Base-by-base conservation (phyloP, 2,797 vertebrate species). In the Xerus rutilus region DNA sequence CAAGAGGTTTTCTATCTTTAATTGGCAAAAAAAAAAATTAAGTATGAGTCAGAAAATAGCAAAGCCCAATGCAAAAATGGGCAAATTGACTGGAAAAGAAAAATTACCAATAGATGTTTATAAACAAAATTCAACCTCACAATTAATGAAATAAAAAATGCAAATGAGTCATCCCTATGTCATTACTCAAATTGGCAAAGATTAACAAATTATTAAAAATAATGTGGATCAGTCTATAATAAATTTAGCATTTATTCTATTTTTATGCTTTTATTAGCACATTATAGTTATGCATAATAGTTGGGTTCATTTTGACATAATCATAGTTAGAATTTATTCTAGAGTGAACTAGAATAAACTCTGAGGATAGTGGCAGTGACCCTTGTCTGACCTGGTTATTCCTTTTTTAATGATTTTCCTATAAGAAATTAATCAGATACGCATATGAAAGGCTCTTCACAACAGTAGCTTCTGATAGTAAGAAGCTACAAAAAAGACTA, bases 61-160 rank as follows among this genome's bases (percentile, higher is more conserved):
- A 84, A 87, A 81, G 86, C 52, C 59, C 49, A 74, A 3, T 59
- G 17, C 10, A 65, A 76, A 78, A 89, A 70, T 67, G 65, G 21
- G 10, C 8, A n/a, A 49, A 86, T 7, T 90, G 11, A 43, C 57
- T 25, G 62, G 21, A 30, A 77, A 86, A 49, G 86, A 74, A 70
- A 81, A 89, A 78, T 70, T n/a, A 59, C 30, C 23, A 64, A 67
- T 13, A 86, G 64, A 76, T 3, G 25, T n/a, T 92, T 74, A 59
- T 15, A 62, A 11, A 72, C 54, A 67, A 93, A 52, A 72, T n/a
- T 85, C 39, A 85, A 67, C 45, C 62, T 84, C 77, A 94, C 57
- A 67, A n/a, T 5, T n/a, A 32, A 59, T 84, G 81, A 84, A 94
- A 86, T 85, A 82, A 32, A 90, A 96, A 8, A 8, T 23, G 49